Base-by-base conservation (phyloP, 2,113 vertebrate genomes). In the Sylvia atricapilla region DNA sequence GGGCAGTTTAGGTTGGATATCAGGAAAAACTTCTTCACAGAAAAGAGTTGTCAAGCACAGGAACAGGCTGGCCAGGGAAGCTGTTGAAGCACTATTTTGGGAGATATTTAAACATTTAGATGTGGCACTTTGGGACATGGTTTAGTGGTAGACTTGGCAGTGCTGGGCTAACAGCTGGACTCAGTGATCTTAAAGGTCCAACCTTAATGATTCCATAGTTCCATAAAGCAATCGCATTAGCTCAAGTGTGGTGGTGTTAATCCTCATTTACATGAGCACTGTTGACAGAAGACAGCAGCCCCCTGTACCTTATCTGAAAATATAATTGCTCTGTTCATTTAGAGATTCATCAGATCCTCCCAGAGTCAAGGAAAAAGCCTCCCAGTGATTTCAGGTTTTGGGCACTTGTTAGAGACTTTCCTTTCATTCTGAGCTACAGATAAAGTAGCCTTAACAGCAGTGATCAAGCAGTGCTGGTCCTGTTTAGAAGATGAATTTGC, bases 391-490 rank as follows among this genome's bases (percentile, higher is more conserved):
- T 87, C 6, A 64, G 33, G 47, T 19, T 89, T 73, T 22, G 28
- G 58, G 41, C 50, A 25, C 23, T 83, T 39, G 49, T 60, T 66
- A 66, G 55, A 80, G 43, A 46, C 35, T 62, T 92, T 37, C 82
- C 21, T 78, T 94, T 95, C 49, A 47, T 91, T 84, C 39, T 53
- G 59, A 88, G 76, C 30, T 63, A 20, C 35, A 78, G 94, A 94
- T 91, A 95, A 90, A 85, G 37, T 56, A 77, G 64, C 25, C 33
- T 50, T 39, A 86, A 84, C 19, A n/a, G 23, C 4, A 2, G 35
- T 67, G 68, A 90, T 86, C 41, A 67, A 67, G 53, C 59, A 62
- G 13, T 9, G 11, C 76, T 75, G 37, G 35, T 78, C 55, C 58
- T 69, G 68, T 82, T 90, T 55, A 75, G 73, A 86, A 72, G 84